Evolutionary conservation across 1,140 invertebrate species (phyloP).

Genomic region (Pachypsylla venusta): DNA sequence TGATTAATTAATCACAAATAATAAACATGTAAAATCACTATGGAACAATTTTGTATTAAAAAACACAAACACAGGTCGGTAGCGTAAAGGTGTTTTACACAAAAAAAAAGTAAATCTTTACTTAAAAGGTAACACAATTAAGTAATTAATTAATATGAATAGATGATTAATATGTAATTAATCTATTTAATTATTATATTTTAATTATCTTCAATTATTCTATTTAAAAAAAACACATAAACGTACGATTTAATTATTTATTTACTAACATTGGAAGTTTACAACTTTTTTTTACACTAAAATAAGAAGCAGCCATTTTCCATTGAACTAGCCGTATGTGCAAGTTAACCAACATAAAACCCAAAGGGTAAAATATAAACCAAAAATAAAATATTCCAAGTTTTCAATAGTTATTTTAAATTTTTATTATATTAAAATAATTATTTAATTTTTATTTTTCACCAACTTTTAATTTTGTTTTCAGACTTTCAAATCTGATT

Average conservation of each 20-base stretch:
- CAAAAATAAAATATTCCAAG: no score
- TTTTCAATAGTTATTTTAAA: no score
- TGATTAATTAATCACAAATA: background rate
- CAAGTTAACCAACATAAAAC: background rate
- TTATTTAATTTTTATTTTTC: no score
- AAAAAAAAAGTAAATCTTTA: no score
- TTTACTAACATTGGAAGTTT: conserved; percentile 1
- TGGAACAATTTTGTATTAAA: conserved; percentile 1
- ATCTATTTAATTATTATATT: background rate
- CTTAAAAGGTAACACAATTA: background rate
- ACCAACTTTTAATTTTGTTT: no score
- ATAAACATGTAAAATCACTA: conserved; percentile 9
- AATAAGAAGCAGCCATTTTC: conserved; percentile 1
- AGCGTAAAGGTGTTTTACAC: background rate
- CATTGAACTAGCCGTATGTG: background rate
- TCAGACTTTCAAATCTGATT: no score
- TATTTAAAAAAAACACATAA: background rate
- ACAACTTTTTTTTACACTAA: conserved; percentile 1
- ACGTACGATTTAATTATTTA: background rate
- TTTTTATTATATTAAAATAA: no score
- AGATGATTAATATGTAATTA: background rate
- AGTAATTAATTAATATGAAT: background rate
- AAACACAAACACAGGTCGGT: conserved; percentile 8
- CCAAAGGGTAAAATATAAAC: no score
- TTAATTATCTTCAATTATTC: background rate